Evolutionary conservation across 2,113 vertebrate species (phyloP), one percentile per base, ranked within the genome.

Genomic region (Saimiri boliviensis): DNA sequence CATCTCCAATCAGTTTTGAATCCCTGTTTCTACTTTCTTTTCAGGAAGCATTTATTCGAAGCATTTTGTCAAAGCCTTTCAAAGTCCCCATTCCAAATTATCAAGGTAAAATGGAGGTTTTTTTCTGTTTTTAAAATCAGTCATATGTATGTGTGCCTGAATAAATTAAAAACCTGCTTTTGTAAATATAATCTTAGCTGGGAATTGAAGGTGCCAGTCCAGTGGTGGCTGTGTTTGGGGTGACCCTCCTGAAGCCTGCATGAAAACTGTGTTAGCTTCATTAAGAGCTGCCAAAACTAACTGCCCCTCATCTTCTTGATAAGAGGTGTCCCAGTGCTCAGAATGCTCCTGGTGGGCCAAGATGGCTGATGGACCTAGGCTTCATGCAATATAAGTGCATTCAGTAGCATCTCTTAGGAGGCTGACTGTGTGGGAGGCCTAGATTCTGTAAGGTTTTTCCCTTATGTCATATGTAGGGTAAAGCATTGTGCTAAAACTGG

Each of bases 81-180:
- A 99, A 99, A 98, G 98, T 99, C 60, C 99, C 99, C 16, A 99
- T 99, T 98, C 99, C 98, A 96, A 99, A 99, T 98, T 99, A 99
- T 98, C 99, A 99, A 98, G 99, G 99, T 99, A 99, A 98, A 97
- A 90, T 68, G 45, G 56, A 96, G 49, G 73, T 45, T 86, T 83
- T 83, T 77, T 91, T 81, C 81, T 90, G 0, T 82, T 73, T 89
- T 96, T 96, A 56, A 1, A 85, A 42, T 73, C 25, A 85, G 21
- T 89, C 63, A 19, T 37, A 4, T 95, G 25, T 89, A 13, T 73
- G 66, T 91, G 60, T 93, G 8, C 42, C 80, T 89, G 37, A 71
- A 25, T 93, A 91, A 45, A 80, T 88, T 5, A 21, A 45, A 88
- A 56, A 93, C 60, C n/a, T 71, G 40, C 79, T 89, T 79, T 94